Conservation (phyloP, 2,888 invertebrate genomes). For the Lasioglossum oenotherae region DNA sequence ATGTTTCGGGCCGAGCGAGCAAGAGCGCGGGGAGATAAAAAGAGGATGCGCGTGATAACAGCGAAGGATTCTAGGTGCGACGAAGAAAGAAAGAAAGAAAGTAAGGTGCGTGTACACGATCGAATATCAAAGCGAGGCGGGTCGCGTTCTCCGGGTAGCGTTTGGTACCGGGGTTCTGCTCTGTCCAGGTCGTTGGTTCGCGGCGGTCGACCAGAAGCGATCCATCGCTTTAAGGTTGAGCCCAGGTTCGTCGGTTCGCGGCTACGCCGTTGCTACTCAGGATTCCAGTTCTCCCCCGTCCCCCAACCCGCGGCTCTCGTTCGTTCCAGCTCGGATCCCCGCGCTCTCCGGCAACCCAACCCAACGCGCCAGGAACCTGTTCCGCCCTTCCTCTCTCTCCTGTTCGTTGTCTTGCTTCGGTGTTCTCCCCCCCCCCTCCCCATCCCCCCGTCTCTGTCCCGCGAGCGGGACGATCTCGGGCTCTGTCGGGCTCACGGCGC, state of each 20-base stretch:
- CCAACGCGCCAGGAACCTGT: constrained; percentile 80
- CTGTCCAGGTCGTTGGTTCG: constrained; percentile 25
- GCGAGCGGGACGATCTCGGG: not conserved
- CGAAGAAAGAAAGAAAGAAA: not conserved
- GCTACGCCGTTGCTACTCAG: constrained; percentile 84
- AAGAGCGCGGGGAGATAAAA: not conserved
- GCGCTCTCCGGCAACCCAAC: constrained; percentile 75
- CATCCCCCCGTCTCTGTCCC: not conserved
- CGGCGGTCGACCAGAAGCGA: constrained; percentile 72
- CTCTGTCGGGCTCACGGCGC: not conserved
- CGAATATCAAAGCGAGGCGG: not conserved
- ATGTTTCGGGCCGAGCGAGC: not conserved
- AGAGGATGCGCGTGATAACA: not conserved
- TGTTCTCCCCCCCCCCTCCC: not conserved
- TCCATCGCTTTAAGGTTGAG: constrained; percentile 83
- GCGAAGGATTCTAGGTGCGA: not conserved
- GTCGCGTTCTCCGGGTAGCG: constrained; percentile 60
- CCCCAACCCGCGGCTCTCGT: constrained; percentile 60
- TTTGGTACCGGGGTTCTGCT: constrained; percentile 36
- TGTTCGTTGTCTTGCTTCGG: constrained; percentile 57
- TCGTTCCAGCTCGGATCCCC: constrained; percentile 69
- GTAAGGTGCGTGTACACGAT: not conserved
- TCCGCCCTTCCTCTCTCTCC: constrained; percentile 77
- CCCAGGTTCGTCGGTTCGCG: constrained; percentile 83
- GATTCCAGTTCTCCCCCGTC: constrained; percentile 83